Conservation (phyloP, 2,113 vertebrate species). For the Passer montanus region DNA sequence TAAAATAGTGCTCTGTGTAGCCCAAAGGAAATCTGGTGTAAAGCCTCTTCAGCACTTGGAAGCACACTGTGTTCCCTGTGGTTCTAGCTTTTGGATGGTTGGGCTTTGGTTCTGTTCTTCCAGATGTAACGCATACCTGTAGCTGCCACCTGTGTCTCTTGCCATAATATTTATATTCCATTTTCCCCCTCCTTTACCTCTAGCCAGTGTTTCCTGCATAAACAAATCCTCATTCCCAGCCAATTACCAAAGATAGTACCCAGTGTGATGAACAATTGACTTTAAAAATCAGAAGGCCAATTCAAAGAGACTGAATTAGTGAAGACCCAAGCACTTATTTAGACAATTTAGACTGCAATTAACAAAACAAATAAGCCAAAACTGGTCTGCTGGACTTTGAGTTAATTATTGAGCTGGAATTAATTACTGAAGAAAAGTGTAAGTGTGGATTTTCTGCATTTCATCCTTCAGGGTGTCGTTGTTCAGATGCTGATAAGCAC, state of each 20-base stretch:
- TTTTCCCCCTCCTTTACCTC: neutral
- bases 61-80: neutral
- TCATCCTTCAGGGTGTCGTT: neutral
- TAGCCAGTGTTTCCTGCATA: neutral
- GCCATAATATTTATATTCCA: neutral
- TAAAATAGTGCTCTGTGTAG: neutral
- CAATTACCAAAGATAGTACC: fast-evolving
- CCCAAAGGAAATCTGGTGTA: neutral
- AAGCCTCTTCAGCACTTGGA: neutral
- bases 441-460: neutral
- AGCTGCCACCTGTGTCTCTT: neutral
- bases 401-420: neutral
- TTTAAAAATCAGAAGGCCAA: neutral
- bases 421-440: neutral
- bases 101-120: neutral
- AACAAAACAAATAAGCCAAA: neutral
- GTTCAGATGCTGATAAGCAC: neutral
- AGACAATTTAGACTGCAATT: neutral
- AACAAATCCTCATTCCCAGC: neutral
- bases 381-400: neutral
- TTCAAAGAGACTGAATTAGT: neutral
- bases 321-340: neutral
- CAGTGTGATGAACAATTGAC: neutral
- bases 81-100: fast-evolving
- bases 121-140: neutral